Conservation (phyloP, 2,888 invertebrate species). For the Chamaedrilus cognettii region DNA sequence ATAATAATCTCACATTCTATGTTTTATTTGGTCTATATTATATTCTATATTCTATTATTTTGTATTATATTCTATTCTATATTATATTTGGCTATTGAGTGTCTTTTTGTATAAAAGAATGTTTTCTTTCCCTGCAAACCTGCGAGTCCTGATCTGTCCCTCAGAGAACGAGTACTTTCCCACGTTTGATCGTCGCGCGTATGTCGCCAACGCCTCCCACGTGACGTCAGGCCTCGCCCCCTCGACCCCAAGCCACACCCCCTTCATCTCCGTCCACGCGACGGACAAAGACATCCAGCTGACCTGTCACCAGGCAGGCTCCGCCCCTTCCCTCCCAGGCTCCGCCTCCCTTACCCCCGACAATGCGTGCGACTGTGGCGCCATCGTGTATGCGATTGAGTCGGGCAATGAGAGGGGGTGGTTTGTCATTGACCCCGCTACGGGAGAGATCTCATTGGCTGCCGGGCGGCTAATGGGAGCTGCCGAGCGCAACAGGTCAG, state of each 20-base stretch:
- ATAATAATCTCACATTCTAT: no score
- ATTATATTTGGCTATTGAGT: not conserved
- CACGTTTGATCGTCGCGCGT: not conserved
- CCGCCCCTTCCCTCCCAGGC: not conserved
- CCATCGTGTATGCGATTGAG: conserved; percentile 20
- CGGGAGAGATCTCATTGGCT: conserved; percentile 7
- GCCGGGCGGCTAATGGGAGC: no score
- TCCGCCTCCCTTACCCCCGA: not conserved
- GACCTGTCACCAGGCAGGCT: not conserved
- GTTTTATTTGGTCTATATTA: no score
- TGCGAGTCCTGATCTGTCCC: no score
- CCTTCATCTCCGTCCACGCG: not conserved
- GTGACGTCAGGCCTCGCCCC: not conserved
- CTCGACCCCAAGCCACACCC: no score
- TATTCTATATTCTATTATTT: no score
- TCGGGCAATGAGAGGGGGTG: conserved; percentile 19
- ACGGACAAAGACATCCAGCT: conserved; percentile 2
- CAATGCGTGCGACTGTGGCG: conserved; percentile 22
- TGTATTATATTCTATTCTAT: no score
- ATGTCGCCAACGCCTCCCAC: not conserved
- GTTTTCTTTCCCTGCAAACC: no score
- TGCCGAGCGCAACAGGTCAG: not conserved
- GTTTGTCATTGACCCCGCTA: conserved; percentile 16
- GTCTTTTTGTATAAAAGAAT: not conserved
- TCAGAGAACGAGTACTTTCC: conserved; percentile 12